These are phyloP conservation scores for Melieria picta DNA, from an alignment of 2,888 invertebrate genomes.

Conservation along the genomic window DNA sequence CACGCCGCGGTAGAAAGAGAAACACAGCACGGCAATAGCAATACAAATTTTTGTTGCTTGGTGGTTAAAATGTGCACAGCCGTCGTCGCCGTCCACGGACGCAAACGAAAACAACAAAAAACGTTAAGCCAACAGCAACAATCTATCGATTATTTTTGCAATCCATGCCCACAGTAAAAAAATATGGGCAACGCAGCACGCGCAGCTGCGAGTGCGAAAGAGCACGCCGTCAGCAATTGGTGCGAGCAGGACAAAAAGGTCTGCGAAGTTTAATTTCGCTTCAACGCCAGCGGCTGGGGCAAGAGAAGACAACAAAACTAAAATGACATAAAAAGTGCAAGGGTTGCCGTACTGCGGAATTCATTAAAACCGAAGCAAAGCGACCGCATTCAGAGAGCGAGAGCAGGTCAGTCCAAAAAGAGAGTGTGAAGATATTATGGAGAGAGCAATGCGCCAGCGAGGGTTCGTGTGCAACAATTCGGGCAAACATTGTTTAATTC, in stretches of 20 bases:
- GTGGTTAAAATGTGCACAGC: conserved; percentile 20
- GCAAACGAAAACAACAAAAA: not conserved
- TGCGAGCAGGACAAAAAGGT: not conserved
- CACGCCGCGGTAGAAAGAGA: conserved; percentile 28
- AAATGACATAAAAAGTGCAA: too few relatives aligned
- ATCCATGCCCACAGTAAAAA: conserved; percentile 1
- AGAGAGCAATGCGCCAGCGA: too few relatives aligned
- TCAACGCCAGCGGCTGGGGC: too few relatives aligned
- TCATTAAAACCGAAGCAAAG: too few relatives aligned
- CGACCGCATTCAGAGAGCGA: too few relatives aligned
- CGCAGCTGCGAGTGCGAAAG: not conserved
- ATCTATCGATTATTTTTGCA: conserved; percentile 26
- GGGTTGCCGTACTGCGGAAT: too few relatives aligned
- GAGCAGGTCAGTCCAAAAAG: too few relatives aligned
- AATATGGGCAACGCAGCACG: not conserved
- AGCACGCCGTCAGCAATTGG: not conserved
- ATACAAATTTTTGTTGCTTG: conserved; percentile 7
- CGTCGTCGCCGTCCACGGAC: conserved; percentile 8
- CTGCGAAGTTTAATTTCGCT: too few relatives aligned
- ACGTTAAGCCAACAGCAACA: not conserved
- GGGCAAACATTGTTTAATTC: too few relatives aligned
- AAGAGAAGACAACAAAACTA: too few relatives aligned
- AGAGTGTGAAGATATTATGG: too few relatives aligned
- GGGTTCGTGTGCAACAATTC: too few relatives aligned
- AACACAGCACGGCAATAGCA: conserved; percentile 5